Percentiles rank a stretch among this genome's conserved stretches.
These are phyloP conservation scores for Resseliella maxima DNA, from an alignment of 2,888 invertebrate genomes.

Conservation along the genomic window DNA sequence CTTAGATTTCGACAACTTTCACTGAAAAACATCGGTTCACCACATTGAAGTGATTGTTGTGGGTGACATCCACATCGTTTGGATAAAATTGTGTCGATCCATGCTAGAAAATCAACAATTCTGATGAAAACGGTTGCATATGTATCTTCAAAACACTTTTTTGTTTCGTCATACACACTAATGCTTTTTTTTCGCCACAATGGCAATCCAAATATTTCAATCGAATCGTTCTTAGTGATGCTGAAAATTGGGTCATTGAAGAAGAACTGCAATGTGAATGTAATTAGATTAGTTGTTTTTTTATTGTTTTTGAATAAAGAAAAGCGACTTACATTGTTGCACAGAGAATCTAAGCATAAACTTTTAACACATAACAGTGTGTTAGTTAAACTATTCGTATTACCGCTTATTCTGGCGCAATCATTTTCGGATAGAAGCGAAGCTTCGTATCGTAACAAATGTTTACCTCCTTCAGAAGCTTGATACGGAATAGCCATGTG, in stretches of 20 bases:
- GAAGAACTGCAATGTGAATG: not conserved
- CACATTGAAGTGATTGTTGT: not conserved
- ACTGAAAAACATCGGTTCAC: not conserved
- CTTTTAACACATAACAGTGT: conserved; percentile 28
- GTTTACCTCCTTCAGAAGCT: not conserved
- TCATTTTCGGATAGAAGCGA: conserved; percentile 32
- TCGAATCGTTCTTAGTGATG: not conserved
- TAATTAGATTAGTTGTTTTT: conserved; percentile 3
- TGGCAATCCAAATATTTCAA: not conserved
- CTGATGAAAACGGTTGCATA: not conserved
- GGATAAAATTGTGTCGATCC: not conserved
- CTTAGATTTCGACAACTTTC: not conserved
- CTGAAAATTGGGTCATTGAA: not conserved
- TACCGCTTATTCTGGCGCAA: conserved; percentile 26
- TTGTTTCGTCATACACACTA: not conserved
- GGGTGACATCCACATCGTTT: not conserved
- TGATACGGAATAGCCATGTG: conserved; percentile 9
- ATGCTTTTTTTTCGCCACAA: not conserved
- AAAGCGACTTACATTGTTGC: not conserved
- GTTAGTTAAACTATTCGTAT: conserved; percentile 27
- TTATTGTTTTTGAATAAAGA: not conserved
- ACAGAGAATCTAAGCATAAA: conserved; percentile 16
- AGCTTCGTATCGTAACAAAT: conserved; percentile 16
- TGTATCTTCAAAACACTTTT: not conserved
- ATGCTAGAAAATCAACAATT: not conserved